Evolutionary conservation across 2,113 vertebrate genomes (phyloP), one percentile per base, ranked within the genome.

Genomic region (Vulpes lagopus): DNA sequence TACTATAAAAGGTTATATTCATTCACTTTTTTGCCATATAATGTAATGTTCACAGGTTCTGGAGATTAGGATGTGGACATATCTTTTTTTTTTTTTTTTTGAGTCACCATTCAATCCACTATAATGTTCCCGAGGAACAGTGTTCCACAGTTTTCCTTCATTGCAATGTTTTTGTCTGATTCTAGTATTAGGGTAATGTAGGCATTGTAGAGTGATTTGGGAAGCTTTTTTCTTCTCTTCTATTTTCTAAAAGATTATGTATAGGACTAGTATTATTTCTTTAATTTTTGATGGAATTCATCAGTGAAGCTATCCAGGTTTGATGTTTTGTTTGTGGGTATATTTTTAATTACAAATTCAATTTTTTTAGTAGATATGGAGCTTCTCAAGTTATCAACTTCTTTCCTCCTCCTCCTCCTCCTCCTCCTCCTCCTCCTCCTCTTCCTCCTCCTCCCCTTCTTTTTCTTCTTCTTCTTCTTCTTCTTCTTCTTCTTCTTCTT

Each of bases 221-320:
- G 53, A 80, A 59, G 11, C 16, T 67, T 80, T 38, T 27, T 27
- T 53, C 43, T 43, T 43, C 43, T 60, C 30, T 80, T 69, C 15
- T 27, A 8, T 80, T 80, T 88, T 71, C 35, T 80, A 14, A 22
- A 81, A 60, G 38, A 51, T 30, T 71, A n/a, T 38, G 53, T 71
- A 4, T 35, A 69, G 20, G n/a, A 51, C 25, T 59, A 60, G 2
- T 30, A 69, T 65, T 59, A 23, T 60, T 80, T 94, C 4, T 30
- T 88, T 81, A 88, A 71, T 81, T 22, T 94, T 88, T 60, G 53
- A 25, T 83, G 60, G 59, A 62, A 62, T 62, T 83, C 23, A 27
- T 20, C 20, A 62, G 15, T 62, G 67, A 84, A 35, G 22, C 17
- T 92, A 20, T n/a, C 67, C 51, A 67, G 53, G 38, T 23, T 64